These are phyloP conservation scores for Paratilapia polleni DNA, from an alignment of 2,113 vertebrate genomes.

Conservation along the genomic window DNA sequence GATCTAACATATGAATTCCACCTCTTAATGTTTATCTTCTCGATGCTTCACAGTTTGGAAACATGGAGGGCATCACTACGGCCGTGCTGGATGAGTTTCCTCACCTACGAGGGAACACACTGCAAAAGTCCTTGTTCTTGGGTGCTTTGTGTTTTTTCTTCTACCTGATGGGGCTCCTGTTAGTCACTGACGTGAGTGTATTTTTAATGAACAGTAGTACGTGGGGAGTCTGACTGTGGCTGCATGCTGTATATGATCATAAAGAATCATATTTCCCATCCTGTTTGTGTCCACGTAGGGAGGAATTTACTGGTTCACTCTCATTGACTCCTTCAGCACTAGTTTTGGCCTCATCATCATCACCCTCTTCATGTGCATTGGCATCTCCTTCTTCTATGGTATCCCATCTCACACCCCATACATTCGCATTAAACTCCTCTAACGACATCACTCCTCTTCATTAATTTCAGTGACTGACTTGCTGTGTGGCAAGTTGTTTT, in stretches of 20 bases:
- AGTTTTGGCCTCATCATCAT: constrained; percentile 89
- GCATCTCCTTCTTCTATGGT: constrained; percentile 88
- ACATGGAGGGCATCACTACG: constrained; percentile 86
- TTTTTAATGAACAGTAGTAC: neutral
- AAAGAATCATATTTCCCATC: constrained; percentile 4
- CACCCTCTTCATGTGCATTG: constrained; percentile 86
- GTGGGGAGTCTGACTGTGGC: neutral
- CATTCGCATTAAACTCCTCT: constrained; percentile 9
- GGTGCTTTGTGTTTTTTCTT: constrained; percentile 79
- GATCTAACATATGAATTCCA: neutral
- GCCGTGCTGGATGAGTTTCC: constrained; percentile 85
- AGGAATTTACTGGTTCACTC: constrained; percentile 89
- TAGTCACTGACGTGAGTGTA: constrained; percentile 81
- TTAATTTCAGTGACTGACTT: neutral
- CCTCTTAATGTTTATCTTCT: neutral
- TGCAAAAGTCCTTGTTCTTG: constrained; percentile 82
- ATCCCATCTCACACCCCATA: constrained; percentile 24
- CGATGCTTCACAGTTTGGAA: constrained; percentile 81
- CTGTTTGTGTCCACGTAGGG: constrained; percentile 75
- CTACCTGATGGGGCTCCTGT: constrained; percentile 83
- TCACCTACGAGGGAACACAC: constrained; percentile 73
- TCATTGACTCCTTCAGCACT: constrained; percentile 87
- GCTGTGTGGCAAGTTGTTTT: neutral
- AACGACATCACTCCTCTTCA: neutral
- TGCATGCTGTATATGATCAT: neutral